Percentiles rank a stretch among this genome's conserved stretches.
Conservation (phyloP, 2,888 invertebrate genomes). For the Ormia ochracea region DNA sequence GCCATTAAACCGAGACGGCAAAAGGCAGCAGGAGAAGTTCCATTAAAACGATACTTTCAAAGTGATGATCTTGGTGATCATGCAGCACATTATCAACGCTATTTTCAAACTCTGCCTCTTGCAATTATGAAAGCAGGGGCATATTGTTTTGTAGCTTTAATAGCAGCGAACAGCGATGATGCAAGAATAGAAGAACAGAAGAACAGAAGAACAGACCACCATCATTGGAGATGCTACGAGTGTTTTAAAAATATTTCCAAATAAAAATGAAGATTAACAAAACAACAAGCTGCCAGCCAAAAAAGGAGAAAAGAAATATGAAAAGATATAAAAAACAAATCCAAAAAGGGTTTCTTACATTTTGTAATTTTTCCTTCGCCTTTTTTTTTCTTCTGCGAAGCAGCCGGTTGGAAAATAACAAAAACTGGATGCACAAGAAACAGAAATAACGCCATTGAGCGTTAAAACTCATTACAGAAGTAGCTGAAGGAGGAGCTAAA, state of each 20-base stretch:
- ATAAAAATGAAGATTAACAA: constrained; percentile 48
- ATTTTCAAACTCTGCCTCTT: not conserved
- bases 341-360: constrained; percentile 34
- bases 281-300: not conserved
- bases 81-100: constrained; percentile 15
- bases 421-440: constrained; percentile 22
- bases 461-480: constrained; percentile 50
- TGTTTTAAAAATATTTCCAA: constrained; percentile 13
- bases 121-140: not conserved
- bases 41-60: constrained; percentile 22
- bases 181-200: constrained; percentile 2
- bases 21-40: constrained; percentile 42
- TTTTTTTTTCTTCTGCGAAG: not conserved
- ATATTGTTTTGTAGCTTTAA: not conserved
- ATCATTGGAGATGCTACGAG: constrained; percentile 43
- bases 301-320: constrained; percentile 25
- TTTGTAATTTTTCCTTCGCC: too few relatives aligned
- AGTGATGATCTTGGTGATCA: constrained; percentile 29
- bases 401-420: not conserved
- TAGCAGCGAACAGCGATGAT: not conserved
- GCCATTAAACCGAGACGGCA: constrained; percentile 50
- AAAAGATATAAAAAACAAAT: not conserved
- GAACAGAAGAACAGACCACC: constrained; percentile 46
- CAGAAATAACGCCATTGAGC: constrained; percentile 53
- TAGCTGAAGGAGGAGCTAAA: constrained; percentile 65